A percentile compares a stretch with the other conserved stretches of the same genome.
Evolutionary conservation across 2,797 vertebrate genomes (phyloP).

Genomic region (Pseudochromis fuscus): DNA sequence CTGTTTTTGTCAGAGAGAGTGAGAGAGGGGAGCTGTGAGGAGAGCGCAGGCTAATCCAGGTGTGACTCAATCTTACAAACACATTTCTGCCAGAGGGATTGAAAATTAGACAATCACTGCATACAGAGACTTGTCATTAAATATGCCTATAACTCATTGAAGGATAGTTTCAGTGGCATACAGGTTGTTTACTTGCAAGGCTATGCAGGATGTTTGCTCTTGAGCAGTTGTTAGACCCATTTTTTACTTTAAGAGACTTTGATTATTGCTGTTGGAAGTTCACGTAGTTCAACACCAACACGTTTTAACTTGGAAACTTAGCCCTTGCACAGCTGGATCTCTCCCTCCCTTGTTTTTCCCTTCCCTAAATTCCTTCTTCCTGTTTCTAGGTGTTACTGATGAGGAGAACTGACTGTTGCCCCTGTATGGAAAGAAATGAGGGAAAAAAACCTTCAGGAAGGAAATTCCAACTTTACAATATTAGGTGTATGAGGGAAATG

Average conservation of each 20-base stretch:
- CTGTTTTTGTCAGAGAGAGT: conserved; percentile 59
- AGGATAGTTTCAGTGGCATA: conserved; percentile 13
- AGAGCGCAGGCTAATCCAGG: conserved; percentile 51
- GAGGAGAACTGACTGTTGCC: conserved; percentile 17
- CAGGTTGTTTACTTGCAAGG: conserved; percentile 39
- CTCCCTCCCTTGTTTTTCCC: conserved; percentile 26
- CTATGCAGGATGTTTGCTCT: conserved; percentile 14
- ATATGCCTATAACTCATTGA: conserved; percentile 4
- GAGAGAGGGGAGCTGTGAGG: not conserved
- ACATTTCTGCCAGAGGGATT: conserved; percentile 39
- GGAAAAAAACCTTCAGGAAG: conserved; percentile 6
- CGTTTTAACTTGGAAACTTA: conserved; percentile 11
- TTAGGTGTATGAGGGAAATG: not conserved
- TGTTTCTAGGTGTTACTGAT: conserved; percentile 36
- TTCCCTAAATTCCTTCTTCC: conserved; percentile 42
- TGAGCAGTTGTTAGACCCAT: conserved; percentile 32
- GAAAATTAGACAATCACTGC: conserved; percentile 19
- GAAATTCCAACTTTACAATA: conserved; percentile 15
- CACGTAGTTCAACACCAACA: not conserved
- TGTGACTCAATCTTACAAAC: conserved; percentile 50
- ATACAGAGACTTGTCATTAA: conserved; percentile 28
- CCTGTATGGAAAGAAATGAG: conserved; percentile 25
- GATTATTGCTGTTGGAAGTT: conserved; percentile 7
- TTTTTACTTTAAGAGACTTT: conserved; percentile 17
- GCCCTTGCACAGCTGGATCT: conserved; percentile 20